Evolutionary conservation across 2,888 invertebrate species (phyloP), one percentile per base, ranked within the genome.

Genomic region (Amiota communis): DNA sequence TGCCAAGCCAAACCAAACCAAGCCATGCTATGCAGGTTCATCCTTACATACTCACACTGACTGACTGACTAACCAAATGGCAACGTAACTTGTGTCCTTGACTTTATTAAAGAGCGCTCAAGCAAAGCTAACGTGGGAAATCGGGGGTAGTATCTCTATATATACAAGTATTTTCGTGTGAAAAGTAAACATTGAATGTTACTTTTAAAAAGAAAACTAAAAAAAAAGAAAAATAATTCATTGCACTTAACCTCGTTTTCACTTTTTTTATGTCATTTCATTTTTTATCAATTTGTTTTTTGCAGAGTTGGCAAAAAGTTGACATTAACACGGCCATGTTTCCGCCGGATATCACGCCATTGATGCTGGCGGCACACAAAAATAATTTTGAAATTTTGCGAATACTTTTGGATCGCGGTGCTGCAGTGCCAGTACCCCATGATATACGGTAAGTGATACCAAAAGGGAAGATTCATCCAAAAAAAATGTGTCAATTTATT

Each of bases 321-420:
- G 95, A 96, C 87, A 92, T 93, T 17, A 94, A 94, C 79, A 94
- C 94, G 8, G 95, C 96, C 1, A 94, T 94, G 89, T 97, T 98
- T 90, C 95, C 98, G 0, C 95, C 97, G 0, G 98, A 98, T 89
- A 94, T 98, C 80, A 98, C 98, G 0, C 98, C 98, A 0, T 91
- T 98, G 75, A 95, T 97, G 86, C 91, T 98, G 80, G 98, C 98
- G 0, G 97, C 98, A 46, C 98, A 98, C 87, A 93, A 95, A 86
- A 97, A 98, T 88, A 98, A 98, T 91, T 98, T 98, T 87, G 98
- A 98, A 91, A 98, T 98, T 83, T 92, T 98, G 80, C 98, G 98
- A 90, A 93, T 98, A 72, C 91, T 98, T 20, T 91, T 98, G 73
- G 98, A 98, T 88, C 92, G 98, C 70, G 98, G 98, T 20, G 97